Evolutionary conservation across 2,797 vertebrate species (phyloP), one percentile per base, ranked within the genome.

Genomic region (Clamator glandarius): DNA sequence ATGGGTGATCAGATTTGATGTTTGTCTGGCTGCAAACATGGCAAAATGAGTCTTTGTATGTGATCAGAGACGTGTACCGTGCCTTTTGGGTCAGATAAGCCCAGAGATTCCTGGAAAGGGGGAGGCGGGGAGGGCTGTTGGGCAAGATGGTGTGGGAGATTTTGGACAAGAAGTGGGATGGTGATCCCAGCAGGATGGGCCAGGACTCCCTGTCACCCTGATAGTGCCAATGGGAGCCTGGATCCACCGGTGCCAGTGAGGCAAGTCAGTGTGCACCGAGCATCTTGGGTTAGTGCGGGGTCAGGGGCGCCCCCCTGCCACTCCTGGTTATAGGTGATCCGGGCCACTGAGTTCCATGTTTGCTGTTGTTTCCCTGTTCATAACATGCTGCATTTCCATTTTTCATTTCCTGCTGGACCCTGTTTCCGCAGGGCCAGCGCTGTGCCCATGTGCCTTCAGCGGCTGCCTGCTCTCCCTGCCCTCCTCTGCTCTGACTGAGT

Each of bases 331-430:
- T 41, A 84, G 41, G 84, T 1, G 20, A 54, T 81, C 66, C 13
- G 69, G 89, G 52, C 76, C 89, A 55, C 88, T 25, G 46, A 70
- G 90, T 46, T 46, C 46, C 46, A 46, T 23, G 46, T 20, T 55
- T 50, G 62, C 31, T 52, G 75, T 50, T 63, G 61, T 85, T 95
- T 96, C 85, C 76, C 85, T 76, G 51, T 73, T 92, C 66, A 48
- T 96, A 94, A 96, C 92, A 84, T 3, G 76, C 48, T 84, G 80
- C 72, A 52, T 95, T 95, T 95, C 92, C 87, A 96, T 97, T 96
- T 97, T 96, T 97, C 96, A 96, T 97, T 98, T 98, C 98, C 97
- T 97, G 67, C 87, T 87, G 88, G 93, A 93, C 93, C 93, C 77
- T 10, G 33, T 93, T 96, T 97, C 96, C 96, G 5, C 1, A 11